Conservation (phyloP, 1,140 invertebrate species). For the Sweltsa coloradensis region DNA sequence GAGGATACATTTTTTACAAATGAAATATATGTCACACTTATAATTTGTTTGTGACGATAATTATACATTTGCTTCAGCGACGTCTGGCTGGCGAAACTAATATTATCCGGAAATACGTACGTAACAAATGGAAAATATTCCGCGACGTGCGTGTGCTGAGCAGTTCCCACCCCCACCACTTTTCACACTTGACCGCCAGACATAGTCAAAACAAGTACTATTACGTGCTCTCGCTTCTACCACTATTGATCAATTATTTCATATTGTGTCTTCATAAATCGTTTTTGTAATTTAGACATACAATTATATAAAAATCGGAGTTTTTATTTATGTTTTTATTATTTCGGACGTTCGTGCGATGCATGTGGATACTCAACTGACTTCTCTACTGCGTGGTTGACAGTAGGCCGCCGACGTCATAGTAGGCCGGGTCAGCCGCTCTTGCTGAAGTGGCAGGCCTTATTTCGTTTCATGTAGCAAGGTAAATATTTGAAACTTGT, state of each 20-base stretch:
- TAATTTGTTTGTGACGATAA: too few relatives aligned
- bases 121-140: constrained; percentile 5
- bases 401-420: constrained; percentile 41
- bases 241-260: too few relatives aligned
- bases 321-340: too few relatives aligned
- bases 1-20: too few relatives aligned
- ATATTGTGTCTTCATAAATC: too few relatives aligned
- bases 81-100: too few relatives aligned
- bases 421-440: constrained; percentile 38
- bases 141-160: constrained; percentile 3
- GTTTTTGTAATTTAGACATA: too few relatives aligned
- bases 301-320: too few relatives aligned
- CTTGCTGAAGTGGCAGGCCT: constrained; percentile 33
- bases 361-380: constrained; percentile 2
- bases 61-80: too few relatives aligned
- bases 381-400: constrained; percentile 1
- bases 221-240: too few relatives aligned
- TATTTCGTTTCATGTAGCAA: constrained; percentile 41
- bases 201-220: constrained; percentile 2
- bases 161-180: constrained; percentile 3
- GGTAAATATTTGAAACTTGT: constrained; percentile 34
- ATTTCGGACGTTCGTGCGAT: background rate
- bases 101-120: too few relatives aligned
- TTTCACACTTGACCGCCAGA: background rate
- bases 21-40: too few relatives aligned